Conservation (phyloP, 2,888 invertebrate species). For the Ennomos fuscantarius region DNA sequence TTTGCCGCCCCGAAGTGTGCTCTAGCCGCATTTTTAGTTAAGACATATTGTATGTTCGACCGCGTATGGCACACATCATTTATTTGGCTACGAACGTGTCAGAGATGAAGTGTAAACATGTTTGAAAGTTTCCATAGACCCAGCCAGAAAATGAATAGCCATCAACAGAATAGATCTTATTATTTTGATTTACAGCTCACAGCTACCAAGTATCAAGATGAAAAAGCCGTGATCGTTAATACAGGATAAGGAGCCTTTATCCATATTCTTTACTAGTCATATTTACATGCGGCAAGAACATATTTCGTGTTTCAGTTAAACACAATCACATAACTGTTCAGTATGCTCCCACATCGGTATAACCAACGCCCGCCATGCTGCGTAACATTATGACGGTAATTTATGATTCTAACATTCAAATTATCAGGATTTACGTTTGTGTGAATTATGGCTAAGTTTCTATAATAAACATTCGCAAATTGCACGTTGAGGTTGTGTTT, state of each 20-base stretch:
- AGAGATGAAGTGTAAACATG: slow-evolving; percentile 33
- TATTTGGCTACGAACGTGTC: slow-evolving; percentile 29
- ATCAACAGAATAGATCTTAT: slow-evolving; percentile 12
- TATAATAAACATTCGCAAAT: slow-evolving; percentile 37
- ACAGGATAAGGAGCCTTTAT: slow-evolving; percentile 4
- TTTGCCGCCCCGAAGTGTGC: slow-evolving; percentile 36
- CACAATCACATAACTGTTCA: slow-evolving; percentile 8
- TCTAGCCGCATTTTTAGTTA: slow-evolving; percentile 40
- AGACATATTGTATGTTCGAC: slow-evolving; percentile 34
- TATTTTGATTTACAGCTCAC: slow-evolving; percentile 3
- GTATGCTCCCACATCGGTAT: slow-evolving; percentile 9
- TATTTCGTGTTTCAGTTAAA: slow-evolving; percentile 10
- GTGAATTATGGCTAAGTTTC: slow-evolving; percentile 31
- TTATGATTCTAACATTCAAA: slow-evolving; percentile 35
- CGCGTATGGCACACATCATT: slow-evolving; percentile 34
- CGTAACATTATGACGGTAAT: slow-evolving; percentile 34
- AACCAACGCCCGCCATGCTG: slow-evolving; percentile 5
- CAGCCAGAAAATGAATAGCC: slow-evolving; percentile 14
- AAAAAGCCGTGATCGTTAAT: slow-evolving; percentile 1
- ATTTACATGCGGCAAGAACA: background rate
- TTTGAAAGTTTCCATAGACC: slow-evolving; percentile 18
- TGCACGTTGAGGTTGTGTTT: slow-evolving; percentile 28
- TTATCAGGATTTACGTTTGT: slow-evolving; percentile 32
- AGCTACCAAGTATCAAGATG: slow-evolving; percentile 1
- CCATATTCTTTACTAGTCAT: background rate